A percentile compares a stretch with the other conserved stretches of the same genome.
phyloP scores from a whole-genome alignment of 2,888 invertebrate genomes.

The Pyrrhosoma nymphula region DNA sequence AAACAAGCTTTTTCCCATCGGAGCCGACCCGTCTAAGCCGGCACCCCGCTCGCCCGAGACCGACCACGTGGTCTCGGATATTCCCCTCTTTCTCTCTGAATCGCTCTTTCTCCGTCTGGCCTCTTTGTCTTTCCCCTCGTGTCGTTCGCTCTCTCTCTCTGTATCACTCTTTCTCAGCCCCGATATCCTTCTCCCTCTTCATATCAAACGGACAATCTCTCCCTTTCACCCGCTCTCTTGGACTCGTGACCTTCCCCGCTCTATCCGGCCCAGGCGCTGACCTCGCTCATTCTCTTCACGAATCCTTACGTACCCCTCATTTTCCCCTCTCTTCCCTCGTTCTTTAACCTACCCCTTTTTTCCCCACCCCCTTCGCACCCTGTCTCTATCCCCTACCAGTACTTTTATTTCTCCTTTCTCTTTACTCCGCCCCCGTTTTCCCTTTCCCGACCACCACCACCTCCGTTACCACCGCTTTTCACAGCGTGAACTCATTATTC shows the following conservation, averaged over 20 bases:
- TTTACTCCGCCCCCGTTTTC: background rate
- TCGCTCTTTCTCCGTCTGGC: background rate
- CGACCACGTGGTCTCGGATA: background rate
- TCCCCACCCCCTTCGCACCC: background rate
- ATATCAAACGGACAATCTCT: background rate
- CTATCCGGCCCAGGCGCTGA: constrained; percentile 61
- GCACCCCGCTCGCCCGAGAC: background rate
- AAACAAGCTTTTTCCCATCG: background rate
- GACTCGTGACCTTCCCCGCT: constrained; percentile 49
- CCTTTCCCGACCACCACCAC: background rate
- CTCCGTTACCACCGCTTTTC: background rate
- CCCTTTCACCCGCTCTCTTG: constrained; percentile 10
- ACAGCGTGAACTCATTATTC: constrained; percentile 13
- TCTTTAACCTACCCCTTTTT: background rate
- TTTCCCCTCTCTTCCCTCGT: background rate
- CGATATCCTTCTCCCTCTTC: background rate
- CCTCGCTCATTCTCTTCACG: constrained; percentile 43
- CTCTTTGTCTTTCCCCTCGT: background rate
- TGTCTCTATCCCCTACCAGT: background rate
- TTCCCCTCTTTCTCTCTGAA: background rate
- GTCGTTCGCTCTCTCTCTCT: background rate
- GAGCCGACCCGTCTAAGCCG: background rate
- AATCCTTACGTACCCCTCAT: constrained; percentile 11
- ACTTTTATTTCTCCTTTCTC: background rate
- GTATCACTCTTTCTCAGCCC: background rate